Conservation (phyloP, 2,113 vertebrate species). For the Rynchops niger region DNA sequence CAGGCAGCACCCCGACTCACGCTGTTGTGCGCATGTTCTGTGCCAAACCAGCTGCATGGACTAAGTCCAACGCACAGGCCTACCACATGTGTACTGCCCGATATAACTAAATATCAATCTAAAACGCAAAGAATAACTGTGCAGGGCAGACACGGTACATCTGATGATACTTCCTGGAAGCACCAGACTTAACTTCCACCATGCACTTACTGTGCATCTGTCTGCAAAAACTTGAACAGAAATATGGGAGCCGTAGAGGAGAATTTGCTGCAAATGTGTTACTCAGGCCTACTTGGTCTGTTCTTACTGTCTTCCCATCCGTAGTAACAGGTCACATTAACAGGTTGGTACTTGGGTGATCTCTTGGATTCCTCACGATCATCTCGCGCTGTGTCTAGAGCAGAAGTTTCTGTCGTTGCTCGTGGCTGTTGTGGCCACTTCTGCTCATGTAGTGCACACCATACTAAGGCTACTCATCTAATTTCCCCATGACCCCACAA, state of each 20-base stretch:
- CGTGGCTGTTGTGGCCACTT: background rate
- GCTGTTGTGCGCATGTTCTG: background rate
- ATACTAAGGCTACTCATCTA: background rate
- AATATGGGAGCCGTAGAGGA: background rate
- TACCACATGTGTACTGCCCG: rapidly evolving
- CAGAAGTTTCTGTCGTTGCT: background rate
- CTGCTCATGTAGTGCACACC: background rate
- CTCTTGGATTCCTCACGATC: background rate
- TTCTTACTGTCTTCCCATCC: background rate
- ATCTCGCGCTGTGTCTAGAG: background rate
- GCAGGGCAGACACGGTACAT: background rate
- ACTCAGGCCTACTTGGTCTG: background rate
- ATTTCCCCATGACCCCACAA: background rate
- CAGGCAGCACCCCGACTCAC: background rate
- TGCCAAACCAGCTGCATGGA: background rate
- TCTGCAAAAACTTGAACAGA: background rate
- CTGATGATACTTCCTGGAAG: background rate
- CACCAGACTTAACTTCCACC: background rate
- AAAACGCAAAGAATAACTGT: background rate
- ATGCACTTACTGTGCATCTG: background rate
- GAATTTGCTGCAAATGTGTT: background rate
- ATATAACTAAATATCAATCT: background rate
- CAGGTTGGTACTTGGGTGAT: background rate
- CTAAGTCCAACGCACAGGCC: background rate
- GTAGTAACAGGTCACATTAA: background rate